Evolutionary conservation across 2,113 vertebrate genomes (phyloP).

Genomic region (Cryptoleucopteryx plumbea): DNA sequence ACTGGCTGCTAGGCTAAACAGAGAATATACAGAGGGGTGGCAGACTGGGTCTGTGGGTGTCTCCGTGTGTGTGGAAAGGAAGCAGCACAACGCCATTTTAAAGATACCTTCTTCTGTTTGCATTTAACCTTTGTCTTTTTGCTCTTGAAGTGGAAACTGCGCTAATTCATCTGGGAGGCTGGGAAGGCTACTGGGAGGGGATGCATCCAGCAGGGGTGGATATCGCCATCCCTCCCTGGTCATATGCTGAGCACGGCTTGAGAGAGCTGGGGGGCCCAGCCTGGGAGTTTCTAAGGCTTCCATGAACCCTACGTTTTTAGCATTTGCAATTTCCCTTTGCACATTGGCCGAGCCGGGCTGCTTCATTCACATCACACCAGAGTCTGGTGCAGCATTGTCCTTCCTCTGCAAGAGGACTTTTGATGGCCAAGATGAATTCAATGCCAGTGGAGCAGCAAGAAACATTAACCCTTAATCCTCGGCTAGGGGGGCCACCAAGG

Average conservation of each 20-base stretch:
- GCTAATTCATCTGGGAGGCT: not conserved
- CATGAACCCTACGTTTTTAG: not conserved
- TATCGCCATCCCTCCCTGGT: not conserved
- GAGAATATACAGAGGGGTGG: not conserved
- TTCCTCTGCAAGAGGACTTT: not conserved
- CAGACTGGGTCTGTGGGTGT: not conserved
- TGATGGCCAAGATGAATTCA: not conserved
- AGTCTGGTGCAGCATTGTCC: not conserved
- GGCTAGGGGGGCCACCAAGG: accelerated
- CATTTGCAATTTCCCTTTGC: not conserved
- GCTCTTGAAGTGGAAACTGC: not conserved
- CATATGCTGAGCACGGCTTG: not conserved
- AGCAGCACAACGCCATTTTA: not conserved
- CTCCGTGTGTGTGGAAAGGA: not conserved
- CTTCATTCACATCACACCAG: not conserved
- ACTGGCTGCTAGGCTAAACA: not conserved
- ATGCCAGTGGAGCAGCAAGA: not conserved
- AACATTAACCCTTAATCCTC: not conserved
- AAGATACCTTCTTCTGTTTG: not conserved
- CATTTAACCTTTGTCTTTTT: not conserved
- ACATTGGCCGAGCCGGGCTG: accelerated
- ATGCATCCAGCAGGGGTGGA: not conserved
- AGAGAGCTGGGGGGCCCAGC: not conserved
- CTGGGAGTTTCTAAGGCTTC: not conserved
- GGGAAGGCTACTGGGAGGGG: not conserved